phyloP scores from a whole-genome alignment of 2,113 vertebrate species.

The Ameiurus melas region DNA sequence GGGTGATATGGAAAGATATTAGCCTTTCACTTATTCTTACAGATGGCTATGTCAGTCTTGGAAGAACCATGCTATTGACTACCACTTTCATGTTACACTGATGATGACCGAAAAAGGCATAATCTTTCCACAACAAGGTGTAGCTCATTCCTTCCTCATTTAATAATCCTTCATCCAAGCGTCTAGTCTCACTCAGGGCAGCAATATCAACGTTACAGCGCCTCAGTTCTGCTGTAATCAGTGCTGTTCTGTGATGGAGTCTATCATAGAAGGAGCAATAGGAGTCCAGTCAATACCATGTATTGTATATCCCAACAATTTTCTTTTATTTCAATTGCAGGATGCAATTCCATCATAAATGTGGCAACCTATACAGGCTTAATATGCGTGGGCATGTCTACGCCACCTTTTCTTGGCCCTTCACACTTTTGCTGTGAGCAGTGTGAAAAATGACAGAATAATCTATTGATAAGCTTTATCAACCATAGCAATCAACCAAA shows the following conservation, averaged over 20 bases:
- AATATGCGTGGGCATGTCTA: background rate
- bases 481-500: background rate
- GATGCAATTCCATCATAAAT: background rate
- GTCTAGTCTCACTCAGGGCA: conserved; percentile 33
- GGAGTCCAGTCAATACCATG: conserved; percentile 28
- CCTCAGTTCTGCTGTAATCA: background rate
- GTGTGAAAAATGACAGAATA: background rate
- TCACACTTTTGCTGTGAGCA: background rate
- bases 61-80: background rate
- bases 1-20: background rate
- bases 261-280: background rate
- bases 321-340: background rate
- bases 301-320: conserved; percentile 13
- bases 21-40: conserved; percentile 28
- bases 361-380: background rate
- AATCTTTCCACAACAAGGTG: conserved; percentile 26
- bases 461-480: background rate
- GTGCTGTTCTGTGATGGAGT: background rate
- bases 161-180: conserved; percentile 25
- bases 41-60: conserved; percentile 22
- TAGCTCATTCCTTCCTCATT: conserved; percentile 21
- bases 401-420: background rate
- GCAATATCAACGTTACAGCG: conserved; percentile 28
- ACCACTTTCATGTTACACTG: conserved; percentile 11
- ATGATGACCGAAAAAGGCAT: conserved; percentile 11